A percentile compares a stretch with the other conserved stretches of the same genome.
phyloP scores from a whole-genome alignment of 1,140 invertebrate species.

The Dufourea novaeangliae region DNA sequence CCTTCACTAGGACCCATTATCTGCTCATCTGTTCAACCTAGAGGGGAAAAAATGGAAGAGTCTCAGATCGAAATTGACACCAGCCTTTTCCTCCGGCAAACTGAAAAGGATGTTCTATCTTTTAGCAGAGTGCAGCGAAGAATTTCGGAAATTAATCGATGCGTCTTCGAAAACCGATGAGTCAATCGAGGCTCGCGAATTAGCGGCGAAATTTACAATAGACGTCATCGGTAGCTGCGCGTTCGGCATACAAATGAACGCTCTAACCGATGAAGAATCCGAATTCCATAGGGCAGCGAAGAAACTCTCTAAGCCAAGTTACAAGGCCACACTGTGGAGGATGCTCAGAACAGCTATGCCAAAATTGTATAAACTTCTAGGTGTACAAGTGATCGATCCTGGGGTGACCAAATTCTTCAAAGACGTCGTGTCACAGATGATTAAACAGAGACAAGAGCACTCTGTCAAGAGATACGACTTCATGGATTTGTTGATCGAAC shows the following conservation, averaged over 20 bases:
- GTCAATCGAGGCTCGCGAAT: conserved; percentile 75
- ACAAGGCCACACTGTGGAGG: conserved; percentile 75
- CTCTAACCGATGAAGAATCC: conserved; percentile 79
- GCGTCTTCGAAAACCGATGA: conserved; percentile 29
- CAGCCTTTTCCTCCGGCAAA: conserved; percentile 82
- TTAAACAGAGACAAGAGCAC: conserved; percentile 80
- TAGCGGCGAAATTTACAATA: conserved; percentile 82
- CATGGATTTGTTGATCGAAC: conserved; percentile 83
- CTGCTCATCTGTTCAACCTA: conserved; percentile 77
- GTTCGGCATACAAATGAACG: conserved; percentile 83
- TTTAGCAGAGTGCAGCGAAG: conserved; percentile 75
- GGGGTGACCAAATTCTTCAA: conserved; percentile 82
- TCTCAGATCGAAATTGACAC: conserved; percentile 80
- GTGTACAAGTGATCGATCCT: conserved; percentile 80
- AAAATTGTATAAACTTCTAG: conserved; percentile 72
- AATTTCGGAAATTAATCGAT: conserved; percentile 67
- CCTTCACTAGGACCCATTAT: conserved; percentile 67
- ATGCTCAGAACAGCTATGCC: conserved; percentile 75
- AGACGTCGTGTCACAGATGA: conserved; percentile 82
- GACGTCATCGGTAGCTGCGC: conserved; percentile 84
- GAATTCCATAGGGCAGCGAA: conserved; percentile 76
- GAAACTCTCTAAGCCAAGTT: conserved; percentile 82
- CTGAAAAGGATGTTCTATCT: conserved; percentile 83
- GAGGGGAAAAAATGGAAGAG: conserved; percentile 81
- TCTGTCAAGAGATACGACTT: conserved; percentile 83